Conservation (phyloP, 2,797 vertebrate genomes). For the Acipenser transmontanus region DNA sequence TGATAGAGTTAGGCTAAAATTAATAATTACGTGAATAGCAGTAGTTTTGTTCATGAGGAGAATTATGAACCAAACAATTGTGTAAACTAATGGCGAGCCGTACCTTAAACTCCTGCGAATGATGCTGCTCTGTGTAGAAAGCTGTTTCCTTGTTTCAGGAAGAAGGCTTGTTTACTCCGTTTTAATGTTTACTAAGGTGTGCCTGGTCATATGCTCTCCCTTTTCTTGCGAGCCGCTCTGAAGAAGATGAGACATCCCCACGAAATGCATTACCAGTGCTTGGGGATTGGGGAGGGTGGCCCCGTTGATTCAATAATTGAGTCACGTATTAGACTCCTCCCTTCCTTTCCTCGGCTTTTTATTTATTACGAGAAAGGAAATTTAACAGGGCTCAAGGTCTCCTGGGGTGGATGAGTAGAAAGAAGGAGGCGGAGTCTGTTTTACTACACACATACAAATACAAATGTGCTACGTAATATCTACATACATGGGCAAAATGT, state of each 20-base stretch:
- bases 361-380: constrained; percentile 20
- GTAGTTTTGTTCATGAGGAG: no score
- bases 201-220: constrained; percentile 38
- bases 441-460: background rate
- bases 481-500: no score
- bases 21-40: no score
- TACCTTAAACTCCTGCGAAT: constrained; percentile 52
- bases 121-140: constrained; percentile 37
- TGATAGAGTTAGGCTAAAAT: no score
- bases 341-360: constrained; percentile 26
- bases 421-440: constrained; percentile 29
- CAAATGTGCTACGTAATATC: no score
- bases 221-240: constrained; percentile 43
- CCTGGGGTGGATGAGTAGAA: constrained; percentile 38
- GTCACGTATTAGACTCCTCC: constrained; percentile 35
- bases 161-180: constrained; percentile 34
- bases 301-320: constrained; percentile 23
- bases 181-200: constrained; percentile 50
- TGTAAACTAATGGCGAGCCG: constrained; percentile 27
- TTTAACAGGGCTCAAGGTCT: constrained; percentile 7
- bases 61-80: background rate
- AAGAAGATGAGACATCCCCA: constrained; percentile 45
- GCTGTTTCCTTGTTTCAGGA: constrained; percentile 28
- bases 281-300: constrained; percentile 39
- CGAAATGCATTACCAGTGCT: constrained; percentile 57